phyloP scores from a whole-genome alignment of 2,888 invertebrate species.

The Chymomyza caudatula region DNA sequence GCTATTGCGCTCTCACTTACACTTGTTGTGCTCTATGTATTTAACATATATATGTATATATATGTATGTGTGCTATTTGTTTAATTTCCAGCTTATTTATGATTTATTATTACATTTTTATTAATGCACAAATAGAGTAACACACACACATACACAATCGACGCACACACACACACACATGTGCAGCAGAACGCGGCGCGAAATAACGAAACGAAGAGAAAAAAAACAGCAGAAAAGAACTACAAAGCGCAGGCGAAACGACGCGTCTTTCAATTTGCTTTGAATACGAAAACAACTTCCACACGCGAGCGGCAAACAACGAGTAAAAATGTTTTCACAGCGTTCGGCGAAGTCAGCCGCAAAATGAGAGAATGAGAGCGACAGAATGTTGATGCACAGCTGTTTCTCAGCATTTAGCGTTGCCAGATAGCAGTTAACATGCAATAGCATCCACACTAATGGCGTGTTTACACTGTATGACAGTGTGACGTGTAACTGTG shows the following conservation, averaged over 20 bases:
- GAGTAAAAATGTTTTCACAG: neutral
- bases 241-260: neutral
- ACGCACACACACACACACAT: conserved; percentile 17
- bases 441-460: neutral
- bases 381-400: neutral
- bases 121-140: conserved; percentile 34
- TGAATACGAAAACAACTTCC: neutral
- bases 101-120: conserved; percentile 53
- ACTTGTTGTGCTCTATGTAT: conserved; percentile 51
- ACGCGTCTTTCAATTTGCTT: neutral
- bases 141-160: conserved; percentile 29
- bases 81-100: conserved; percentile 30
- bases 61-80: conserved; percentile 38
- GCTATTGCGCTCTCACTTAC: conserved; percentile 46
- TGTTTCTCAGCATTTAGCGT: neutral
- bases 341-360: neutral
- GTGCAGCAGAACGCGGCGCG: conserved; percentile 28
- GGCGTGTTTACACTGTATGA: too few species aligned
- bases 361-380: neutral
- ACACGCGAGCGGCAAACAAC: neutral
- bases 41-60: conserved; percentile 26
- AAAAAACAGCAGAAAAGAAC: neutral
- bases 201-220: conserved; percentile 12
- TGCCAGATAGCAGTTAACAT: neutral
- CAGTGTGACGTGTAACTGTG: too few species aligned